Conservation (phyloP, 2,888 invertebrate genomes). For the Watsonalla cultraria region DNA sequence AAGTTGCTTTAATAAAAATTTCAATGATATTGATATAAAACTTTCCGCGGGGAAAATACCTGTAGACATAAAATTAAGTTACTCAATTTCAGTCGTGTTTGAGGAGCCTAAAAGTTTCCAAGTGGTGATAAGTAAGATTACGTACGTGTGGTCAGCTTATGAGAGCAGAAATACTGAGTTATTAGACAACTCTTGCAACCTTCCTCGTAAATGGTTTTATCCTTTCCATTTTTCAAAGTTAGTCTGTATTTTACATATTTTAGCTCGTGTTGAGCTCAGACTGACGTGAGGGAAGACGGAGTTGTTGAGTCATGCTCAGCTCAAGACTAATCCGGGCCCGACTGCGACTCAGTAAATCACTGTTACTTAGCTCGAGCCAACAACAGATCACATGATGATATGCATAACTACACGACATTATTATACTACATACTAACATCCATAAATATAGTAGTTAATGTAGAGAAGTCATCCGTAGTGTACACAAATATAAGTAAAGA, state of each 20-base stretch:
- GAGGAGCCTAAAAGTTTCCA: neutral
- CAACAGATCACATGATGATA: neutral
- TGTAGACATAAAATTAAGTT: neutral
- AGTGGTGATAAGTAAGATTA: neutral
- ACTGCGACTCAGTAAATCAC: constrained; percentile 17
- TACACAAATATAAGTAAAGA: too few species aligned
- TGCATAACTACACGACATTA: neutral
- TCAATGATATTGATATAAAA: constrained; percentile 1
- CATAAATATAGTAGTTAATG: neutral
- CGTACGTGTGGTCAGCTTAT: constrained; percentile 2
- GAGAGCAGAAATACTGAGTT: neutral
- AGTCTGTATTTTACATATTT: constrained; percentile 24
- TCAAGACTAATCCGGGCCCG: constrained; percentile 21
- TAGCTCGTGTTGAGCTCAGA: constrained; percentile 26
- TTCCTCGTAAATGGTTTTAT: neutral
- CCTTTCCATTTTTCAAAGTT: constrained; percentile 15
- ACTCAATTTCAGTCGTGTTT: neutral
- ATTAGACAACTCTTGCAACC: neutral
- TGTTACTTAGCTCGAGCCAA: constrained; percentile 15
- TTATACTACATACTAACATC: neutral
- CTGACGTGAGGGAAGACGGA: constrained; percentile 18
- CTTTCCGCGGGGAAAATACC: neutral
- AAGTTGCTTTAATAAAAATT: neutral
- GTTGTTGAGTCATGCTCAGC: constrained; percentile 25
- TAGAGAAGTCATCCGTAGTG: neutral